Base-by-base conservation (phyloP, 2,113 vertebrate species). In the Hassar affinis region DNA sequence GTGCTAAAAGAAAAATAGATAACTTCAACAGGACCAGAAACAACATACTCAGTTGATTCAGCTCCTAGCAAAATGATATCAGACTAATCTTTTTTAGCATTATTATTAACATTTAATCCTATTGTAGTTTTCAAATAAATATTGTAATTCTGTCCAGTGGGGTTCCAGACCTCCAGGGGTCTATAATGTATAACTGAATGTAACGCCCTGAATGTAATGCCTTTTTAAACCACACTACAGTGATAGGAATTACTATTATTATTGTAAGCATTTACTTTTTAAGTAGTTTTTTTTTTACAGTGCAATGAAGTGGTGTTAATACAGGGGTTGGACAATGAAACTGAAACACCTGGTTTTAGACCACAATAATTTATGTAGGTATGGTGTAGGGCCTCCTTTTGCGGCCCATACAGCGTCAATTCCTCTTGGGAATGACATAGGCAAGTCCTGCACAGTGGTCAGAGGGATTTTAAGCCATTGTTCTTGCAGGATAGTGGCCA, bases 1-100 rank as follows among this genome's bases (percentile, higher is more conserved):
- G 62, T 74, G 84, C 74, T 85, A 85, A 89, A 68, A 82, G 88
- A 51, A 45, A 82, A 84, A 68, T 42, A 47, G 68, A 81, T 49
- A 18, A 82, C 89, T 90, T 85, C 84, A 89, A 91, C 88, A 88
- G 74, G 20, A 81, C 85, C 74, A 76, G 62, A 72, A 57, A 49
- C 84, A 80, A 88, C 86, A 86, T 81, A 61, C 51, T 72, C 54
- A 85, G 57, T 84, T 30, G 72, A 72, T 33, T 78, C n/a, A 18
- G 33, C 45, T 33, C 38, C 8, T 49, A 59, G n/a, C 11, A 33
- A 56, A 2, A 42, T 42, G 2, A 11, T 22, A 42, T 69, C 20
- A 51, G 14, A 6, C 12, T 30, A 20, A 18, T 8, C 15, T 5
- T 20, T n/a, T 22, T 54, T 52, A 51, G 27, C 17, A 33, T 75